Evolutionary conservation across 2,113 vertebrate genomes (phyloP).

Genomic region (Podarcis muralis): DNA sequence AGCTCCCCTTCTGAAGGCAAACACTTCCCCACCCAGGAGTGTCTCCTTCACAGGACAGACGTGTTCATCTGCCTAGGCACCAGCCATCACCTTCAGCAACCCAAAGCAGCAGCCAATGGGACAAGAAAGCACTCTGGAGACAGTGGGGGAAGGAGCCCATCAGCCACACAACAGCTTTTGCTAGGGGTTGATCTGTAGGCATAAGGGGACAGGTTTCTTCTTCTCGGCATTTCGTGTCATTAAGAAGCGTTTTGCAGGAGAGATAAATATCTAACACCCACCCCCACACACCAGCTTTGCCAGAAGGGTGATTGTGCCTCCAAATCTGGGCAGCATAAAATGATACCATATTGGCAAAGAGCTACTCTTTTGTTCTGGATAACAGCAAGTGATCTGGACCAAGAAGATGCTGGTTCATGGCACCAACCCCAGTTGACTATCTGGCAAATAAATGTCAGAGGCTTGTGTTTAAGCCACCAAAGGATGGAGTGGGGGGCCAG

Average conservation of each 20-base stretch:
- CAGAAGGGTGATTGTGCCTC: background rate
- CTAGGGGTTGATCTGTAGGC: background rate
- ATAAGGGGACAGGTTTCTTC: background rate
- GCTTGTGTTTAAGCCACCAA: constrained; percentile 12
- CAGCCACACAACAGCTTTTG: background rate
- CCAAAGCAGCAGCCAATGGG: no score
- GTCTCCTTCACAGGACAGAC: background rate
- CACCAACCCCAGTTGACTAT: constrained; percentile 2
- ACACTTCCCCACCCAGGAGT: background rate
- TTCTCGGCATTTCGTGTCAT: background rate
- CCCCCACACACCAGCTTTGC: background rate
- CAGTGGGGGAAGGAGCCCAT: background rate
- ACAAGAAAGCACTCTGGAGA: background rate
- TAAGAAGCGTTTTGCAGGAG: background rate
- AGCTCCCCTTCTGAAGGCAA: fast-evolving
- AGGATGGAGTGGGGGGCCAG: background rate
- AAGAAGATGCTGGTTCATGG: background rate
- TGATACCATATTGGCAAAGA: background rate
- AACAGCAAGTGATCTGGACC: background rate
- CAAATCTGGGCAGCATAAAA: background rate
- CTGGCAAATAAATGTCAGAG: fast-evolving
- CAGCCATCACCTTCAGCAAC: background rate
- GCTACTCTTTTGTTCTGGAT: no score
- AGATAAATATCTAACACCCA: background rate
- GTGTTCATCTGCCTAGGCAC: background rate